Conservation (phyloP, 2,797 vertebrate genomes). For the Phyllotis vaccarum region DNA sequence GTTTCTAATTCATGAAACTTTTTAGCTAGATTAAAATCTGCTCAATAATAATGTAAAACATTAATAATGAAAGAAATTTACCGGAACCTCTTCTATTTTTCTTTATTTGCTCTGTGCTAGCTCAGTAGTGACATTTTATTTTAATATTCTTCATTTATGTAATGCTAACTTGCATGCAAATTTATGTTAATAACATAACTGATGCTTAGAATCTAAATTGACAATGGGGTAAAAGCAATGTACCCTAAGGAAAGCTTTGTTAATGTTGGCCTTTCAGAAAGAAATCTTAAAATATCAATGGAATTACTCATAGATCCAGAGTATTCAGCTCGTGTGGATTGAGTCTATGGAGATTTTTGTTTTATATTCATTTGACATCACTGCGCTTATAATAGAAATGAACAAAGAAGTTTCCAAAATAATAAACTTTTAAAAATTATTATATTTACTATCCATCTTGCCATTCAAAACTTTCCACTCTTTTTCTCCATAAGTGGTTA, state of each 20-base stretch:
- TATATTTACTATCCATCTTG: neutral
- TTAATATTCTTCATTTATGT: too few relatives aligned
- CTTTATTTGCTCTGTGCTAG: constrained; percentile 73
- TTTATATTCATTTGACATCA: constrained; percentile 41
- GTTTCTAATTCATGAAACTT: constrained; percentile 31
- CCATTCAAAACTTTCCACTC: constrained; percentile 45
- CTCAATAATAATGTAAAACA: constrained; percentile 69
- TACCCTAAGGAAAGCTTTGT: constrained; percentile 60
- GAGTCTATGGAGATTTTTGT: constrained; percentile 46
- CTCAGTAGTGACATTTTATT: constrained; percentile 79
- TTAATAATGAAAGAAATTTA: constrained; percentile 71
- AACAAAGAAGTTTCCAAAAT: constrained; percentile 36
- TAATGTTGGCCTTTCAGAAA: constrained; percentile 71
- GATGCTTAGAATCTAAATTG: constrained; percentile 78
- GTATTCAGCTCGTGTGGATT: neutral
- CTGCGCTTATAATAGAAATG: constrained; percentile 26
- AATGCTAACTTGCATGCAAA: constrained; percentile 83
- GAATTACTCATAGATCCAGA: constrained; percentile 59
- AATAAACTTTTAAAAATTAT: constrained; percentile 30
- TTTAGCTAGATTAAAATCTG: constrained; percentile 67
- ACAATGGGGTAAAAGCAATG: constrained; percentile 59
- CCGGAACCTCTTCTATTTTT: constrained; percentile 74
- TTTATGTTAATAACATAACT: constrained; percentile 78
- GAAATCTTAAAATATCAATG: constrained; percentile 74
- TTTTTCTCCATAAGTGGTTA: constrained; percentile 6